Evolutionary conservation across 2,797 vertebrate species (phyloP).

Genomic region (Astyanax mexicanus): DNA sequence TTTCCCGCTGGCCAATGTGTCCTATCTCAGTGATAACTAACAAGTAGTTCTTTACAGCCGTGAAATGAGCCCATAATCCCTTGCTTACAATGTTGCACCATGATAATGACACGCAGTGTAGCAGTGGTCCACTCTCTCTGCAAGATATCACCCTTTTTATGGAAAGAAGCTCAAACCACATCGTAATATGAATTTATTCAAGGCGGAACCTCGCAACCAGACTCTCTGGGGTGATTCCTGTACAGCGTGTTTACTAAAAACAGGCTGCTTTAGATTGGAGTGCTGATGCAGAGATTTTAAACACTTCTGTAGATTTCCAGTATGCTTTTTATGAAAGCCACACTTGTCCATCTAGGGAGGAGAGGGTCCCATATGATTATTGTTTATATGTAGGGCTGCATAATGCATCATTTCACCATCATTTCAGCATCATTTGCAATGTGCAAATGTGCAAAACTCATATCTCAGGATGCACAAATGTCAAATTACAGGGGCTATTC

Average conservation of each 20-base stretch:
- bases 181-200: neutral
- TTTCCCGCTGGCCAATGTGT: neutral
- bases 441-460: no score
- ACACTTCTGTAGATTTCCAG: neutral
- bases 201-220: neutral
- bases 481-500: no score
- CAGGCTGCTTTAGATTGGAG: neutral
- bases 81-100: neutral
- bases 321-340: neutral
- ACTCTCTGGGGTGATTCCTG: neutral
- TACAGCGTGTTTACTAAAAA: neutral
- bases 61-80: constrained; percentile 21
- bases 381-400: no score
- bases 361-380: no score
- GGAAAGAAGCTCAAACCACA: constrained; percentile 14
- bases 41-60: constrained; percentile 26
- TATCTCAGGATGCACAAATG: no score
- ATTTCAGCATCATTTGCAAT: no score
- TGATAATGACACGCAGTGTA: neutral
- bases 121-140: neutral
- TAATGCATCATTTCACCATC: no score
- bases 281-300: neutral
- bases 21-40: constrained; percentile 12
- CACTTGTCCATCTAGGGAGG: no score
- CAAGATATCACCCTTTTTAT: constrained; percentile 11